phyloP scores from a whole-genome alignment of 2,888 invertebrate species.

The Onchidella celtica region DNA sequence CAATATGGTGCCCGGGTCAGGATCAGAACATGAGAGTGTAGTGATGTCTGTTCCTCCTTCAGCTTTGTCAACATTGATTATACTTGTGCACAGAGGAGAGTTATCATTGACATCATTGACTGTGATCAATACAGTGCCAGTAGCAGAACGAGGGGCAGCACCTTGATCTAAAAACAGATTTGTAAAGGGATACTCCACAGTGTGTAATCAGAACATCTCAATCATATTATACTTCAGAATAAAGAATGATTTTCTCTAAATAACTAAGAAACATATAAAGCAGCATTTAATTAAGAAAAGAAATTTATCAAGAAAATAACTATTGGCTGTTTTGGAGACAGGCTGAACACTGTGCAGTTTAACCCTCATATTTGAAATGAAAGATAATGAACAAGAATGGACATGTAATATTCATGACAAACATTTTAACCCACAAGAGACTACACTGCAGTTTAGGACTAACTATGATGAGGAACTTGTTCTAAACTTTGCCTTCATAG shows the following conservation, averaged over 20 bases:
- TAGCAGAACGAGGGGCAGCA: slow-evolving; percentile 56
- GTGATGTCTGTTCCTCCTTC: slow-evolving; percentile 54
- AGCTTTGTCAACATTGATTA: slow-evolving; percentile 50
- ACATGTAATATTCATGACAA: no score
- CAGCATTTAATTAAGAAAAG: background rate
- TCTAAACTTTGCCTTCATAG: no score
- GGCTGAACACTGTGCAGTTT: no score
- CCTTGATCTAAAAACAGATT: slow-evolving; percentile 35
- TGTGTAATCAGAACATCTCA: background rate
- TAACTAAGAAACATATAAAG: background rate
- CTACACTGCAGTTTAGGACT: no score
- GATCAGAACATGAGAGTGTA: slow-evolving; percentile 58
- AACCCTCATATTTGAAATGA: no score
- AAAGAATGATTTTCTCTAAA: background rate
- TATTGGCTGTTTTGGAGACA: no score
- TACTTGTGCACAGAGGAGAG: slow-evolving; percentile 55
- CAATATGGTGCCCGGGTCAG: slow-evolving; percentile 55
- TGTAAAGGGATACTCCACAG: background rate
- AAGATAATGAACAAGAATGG: no score
- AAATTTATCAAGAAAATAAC: no score
- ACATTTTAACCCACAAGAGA: no score
- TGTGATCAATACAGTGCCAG: slow-evolving; percentile 53
- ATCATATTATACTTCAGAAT: background rate
- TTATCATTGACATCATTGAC: slow-evolving; percentile 62
- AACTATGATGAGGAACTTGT: no score